phyloP scores from a whole-genome alignment of 2,113 vertebrate genomes.

The Atrichornis clamosus region DNA sequence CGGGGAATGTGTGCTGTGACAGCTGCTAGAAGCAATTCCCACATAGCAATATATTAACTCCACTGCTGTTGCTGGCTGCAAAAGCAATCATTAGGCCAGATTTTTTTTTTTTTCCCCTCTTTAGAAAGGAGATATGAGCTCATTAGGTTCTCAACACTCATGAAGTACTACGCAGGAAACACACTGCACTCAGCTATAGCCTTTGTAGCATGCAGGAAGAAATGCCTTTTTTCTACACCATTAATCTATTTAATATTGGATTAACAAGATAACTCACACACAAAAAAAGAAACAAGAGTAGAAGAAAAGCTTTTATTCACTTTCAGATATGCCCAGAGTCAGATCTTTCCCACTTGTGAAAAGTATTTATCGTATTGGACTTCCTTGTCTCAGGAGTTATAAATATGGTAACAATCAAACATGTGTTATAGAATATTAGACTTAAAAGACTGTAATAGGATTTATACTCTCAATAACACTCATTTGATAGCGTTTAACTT shows the following conservation, averaged over 20 bases:
- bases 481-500: neutral
- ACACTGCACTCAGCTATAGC: neutral
- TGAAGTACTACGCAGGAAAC: neutral
- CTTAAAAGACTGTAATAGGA: neutral
- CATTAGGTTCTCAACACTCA: slow-evolving; percentile 4
- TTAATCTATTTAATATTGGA: slow-evolving; percentile 27
- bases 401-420: neutral
- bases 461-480: neutral
- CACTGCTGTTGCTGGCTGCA: neutral
- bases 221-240: neutral
- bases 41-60: slow-evolving; percentile 10
- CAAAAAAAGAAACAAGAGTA: neutral
- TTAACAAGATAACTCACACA: neutral
- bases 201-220: neutral
- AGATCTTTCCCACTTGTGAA: neutral
- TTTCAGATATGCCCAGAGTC: neutral
- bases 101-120: neutral
- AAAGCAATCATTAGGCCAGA: slow-evolving; percentile 30
- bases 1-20: neutral
- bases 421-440: neutral
- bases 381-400: neutral
- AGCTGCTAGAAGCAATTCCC: slow-evolving; percentile 29
- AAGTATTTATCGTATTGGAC: neutral
- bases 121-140: slow-evolving; percentile 3
- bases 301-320: neutral